These are phyloP conservation scores for Rhadinocentrus ornatus DNA, from an alignment of 2,797 vertebrate genomes.

Conservation along the genomic window DNA sequence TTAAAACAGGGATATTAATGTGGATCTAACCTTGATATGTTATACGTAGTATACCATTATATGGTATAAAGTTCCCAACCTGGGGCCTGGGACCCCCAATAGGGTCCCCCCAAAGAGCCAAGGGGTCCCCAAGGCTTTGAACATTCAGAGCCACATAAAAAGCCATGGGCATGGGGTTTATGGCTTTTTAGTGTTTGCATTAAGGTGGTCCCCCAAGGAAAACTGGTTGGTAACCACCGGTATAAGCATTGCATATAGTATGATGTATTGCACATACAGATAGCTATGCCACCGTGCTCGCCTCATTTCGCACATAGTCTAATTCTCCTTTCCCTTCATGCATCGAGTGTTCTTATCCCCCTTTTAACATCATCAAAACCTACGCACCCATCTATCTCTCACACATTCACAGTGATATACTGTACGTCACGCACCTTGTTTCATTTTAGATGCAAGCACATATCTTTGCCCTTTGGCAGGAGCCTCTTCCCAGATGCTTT, in stretches of 20 bases:
- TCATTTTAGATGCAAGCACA: conserved; percentile 48
- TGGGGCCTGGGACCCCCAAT: too few species aligned
- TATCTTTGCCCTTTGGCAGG: conserved; percentile 68
- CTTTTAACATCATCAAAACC: conserved; percentile 20
- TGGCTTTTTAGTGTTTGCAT: too few species aligned
- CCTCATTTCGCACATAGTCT: conserved; percentile 47
- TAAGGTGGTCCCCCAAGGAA: too few species aligned
- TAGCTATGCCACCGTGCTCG: conserved; percentile 20
- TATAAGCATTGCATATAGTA: not conserved
- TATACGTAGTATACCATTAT: not conserved
- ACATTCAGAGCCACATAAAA: too few species aligned
- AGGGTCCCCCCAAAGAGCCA: too few species aligned
- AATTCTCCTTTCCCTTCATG: conserved; percentile 13
- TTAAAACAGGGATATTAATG: not conserved
- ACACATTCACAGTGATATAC: conserved; percentile 15
- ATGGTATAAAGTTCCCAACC: not conserved
- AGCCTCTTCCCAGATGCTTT: conserved; percentile 73
- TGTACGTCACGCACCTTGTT: conserved; percentile 42
- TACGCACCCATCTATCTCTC: conserved; percentile 30
- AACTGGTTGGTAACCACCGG: not conserved
- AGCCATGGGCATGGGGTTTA: too few species aligned
- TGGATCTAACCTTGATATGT: not conserved
- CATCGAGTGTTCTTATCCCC: conserved; percentile 10
- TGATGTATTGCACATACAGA: conserved; percentile 1
- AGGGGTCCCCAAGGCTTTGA: too few species aligned